Evolutionary conservation across 2,888 invertebrate species (phyloP).

Genomic region (Orchesellides sinensis): DNA sequence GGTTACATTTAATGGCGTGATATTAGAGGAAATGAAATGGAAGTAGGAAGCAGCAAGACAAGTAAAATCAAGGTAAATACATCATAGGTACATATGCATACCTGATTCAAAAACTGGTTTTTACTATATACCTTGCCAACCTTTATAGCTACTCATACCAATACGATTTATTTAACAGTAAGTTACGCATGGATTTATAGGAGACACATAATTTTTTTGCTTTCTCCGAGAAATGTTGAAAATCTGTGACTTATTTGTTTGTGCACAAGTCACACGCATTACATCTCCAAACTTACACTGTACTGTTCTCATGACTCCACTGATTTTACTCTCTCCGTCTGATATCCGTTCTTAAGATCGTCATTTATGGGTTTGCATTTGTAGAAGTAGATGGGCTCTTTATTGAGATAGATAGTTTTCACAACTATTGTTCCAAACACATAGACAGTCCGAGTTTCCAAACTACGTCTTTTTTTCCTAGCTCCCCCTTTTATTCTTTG

Average conservation of each 20-base stretch:
- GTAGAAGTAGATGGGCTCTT: constrained; percentile 65
- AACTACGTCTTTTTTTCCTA: constrained; percentile 45
- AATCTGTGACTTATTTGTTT: constrained; percentile 73
- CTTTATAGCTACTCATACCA: background rate
- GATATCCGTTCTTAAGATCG: constrained; percentile 55
- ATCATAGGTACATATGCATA: background rate
- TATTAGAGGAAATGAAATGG: constrained; percentile 42
- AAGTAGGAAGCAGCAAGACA: constrained; percentile 18
- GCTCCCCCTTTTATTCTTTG: constrained; percentile 17
- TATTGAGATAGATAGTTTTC: constrained; percentile 73
- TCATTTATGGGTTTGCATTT: constrained; percentile 72
- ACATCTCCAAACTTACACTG: constrained; percentile 4
- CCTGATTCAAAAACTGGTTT: background rate
- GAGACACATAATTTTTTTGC: constrained; percentile 19
- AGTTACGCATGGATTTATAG: constrained; percentile 21
- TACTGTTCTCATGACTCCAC: constrained; percentile 30
- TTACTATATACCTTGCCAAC: too few species aligned
- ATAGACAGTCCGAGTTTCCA: constrained; percentile 49
- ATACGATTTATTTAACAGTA: background rate
- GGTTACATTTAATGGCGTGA: constrained; percentile 41
- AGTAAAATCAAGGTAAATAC: background rate
- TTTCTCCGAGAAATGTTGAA: constrained; percentile 63
- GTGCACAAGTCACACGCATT: constrained; percentile 68
- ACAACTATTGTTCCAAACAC: constrained; percentile 70
- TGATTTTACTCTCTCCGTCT: constrained; percentile 47